Evolutionary conservation across 2,113 vertebrate genomes (phyloP).

Genomic region (Ctenodactylus gundi): DNA sequence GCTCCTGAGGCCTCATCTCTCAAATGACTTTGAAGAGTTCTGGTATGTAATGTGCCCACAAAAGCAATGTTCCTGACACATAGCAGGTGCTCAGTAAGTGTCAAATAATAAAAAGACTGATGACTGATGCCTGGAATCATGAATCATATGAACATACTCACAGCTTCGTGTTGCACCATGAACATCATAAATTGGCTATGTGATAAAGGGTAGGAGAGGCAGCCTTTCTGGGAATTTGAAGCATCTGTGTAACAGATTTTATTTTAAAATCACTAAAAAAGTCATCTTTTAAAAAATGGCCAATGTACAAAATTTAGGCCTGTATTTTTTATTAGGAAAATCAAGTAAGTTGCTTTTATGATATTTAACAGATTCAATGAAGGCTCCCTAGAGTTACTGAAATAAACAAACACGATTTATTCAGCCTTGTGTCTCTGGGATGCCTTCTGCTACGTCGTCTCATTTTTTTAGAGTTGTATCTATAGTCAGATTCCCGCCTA

Average conservation of each 20-base stretch:
- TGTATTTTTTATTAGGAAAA: not conserved
- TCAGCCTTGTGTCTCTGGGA: rapidly evolving
- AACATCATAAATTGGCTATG: rapidly evolving
- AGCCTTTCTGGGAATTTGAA: not conserved
- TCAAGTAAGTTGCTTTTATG: too few relatives aligned
- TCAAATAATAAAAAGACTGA: too few relatives aligned
- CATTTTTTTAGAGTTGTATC: rapidly evolving
- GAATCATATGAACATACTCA: rapidly evolving
- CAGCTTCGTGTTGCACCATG: rapidly evolving
- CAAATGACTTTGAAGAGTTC: not conserved
- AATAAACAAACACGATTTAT: rapidly evolving
- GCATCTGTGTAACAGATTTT: not conserved
- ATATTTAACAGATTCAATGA: rapidly evolving
- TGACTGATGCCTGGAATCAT: not conserved
- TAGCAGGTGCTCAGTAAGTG: not conserved
- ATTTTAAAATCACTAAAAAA: not conserved
- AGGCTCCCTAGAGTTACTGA: rapidly evolving
- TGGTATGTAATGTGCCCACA: not conserved
- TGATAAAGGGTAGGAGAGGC: not conserved
- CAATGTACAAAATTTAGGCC: not conserved
- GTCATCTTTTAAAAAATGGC: not conserved
- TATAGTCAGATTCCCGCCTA: too few relatives aligned
- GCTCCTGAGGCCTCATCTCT: not conserved
- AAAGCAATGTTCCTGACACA: too few relatives aligned
- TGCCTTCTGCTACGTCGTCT: rapidly evolving